phyloP scores from a whole-genome alignment of 1,140 invertebrate species.

The Lepidurus apus region DNA sequence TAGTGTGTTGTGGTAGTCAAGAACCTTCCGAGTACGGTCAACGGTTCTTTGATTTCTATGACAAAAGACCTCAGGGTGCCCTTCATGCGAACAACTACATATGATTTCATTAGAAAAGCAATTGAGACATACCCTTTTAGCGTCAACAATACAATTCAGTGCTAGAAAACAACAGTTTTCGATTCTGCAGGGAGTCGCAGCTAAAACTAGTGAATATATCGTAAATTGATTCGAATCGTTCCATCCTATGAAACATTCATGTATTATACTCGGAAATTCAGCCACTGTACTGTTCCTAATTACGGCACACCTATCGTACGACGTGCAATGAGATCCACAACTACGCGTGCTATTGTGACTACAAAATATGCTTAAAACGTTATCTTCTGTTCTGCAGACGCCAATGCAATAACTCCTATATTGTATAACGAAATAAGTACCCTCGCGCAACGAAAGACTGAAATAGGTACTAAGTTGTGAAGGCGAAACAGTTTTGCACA shows the following conservation, averaged over 20 bases:
- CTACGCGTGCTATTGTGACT: not conserved
- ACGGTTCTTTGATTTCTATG: not conserved
- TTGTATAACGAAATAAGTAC: not conserved
- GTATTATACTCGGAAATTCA: not conserved
- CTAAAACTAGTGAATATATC: not conserved
- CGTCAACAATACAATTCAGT: not conserved
- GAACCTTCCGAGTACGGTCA: not conserved
- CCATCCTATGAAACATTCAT: not conserved
- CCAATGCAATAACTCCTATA: not conserved
- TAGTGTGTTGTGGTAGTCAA: not conserved
- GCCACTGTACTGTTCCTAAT: not conserved
- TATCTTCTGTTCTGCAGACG: not conserved
- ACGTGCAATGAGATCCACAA: not conserved
- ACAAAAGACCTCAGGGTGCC: not conserved
- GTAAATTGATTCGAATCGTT: not conserved
- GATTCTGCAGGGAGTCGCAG: not conserved
- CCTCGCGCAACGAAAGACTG: too few relatives aligned
- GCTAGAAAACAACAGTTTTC: not conserved
- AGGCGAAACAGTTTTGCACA: too few relatives aligned
- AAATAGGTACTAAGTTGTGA: too few relatives aligned
- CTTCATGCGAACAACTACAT: not conserved
- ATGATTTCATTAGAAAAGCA: not conserved
- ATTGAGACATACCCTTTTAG: not conserved
- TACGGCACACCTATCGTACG: not conserved
- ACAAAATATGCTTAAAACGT: not conserved